These are phyloP conservation scores for Blennius ocellaris DNA, from an alignment of 2,113 vertebrate species.

Conservation along the genomic window DNA sequence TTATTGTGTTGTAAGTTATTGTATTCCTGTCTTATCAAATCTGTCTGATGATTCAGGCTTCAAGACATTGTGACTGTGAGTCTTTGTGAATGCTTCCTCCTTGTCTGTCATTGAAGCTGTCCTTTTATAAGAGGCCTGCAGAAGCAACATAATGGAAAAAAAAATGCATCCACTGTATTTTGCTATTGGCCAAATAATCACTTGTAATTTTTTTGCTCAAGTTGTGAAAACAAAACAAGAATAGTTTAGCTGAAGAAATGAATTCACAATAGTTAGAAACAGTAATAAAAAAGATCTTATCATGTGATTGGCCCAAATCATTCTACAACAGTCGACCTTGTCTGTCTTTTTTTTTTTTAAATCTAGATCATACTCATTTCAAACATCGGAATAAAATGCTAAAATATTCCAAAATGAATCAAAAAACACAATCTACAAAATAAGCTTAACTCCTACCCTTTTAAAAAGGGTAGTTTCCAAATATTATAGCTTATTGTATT, in stretches of 20 bases:
- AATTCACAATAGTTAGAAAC: not conserved
- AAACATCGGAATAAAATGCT: no score
- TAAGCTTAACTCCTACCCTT: no score
- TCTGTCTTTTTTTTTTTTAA: no score
- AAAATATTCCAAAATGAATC: no score
- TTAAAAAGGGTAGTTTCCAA: no score
- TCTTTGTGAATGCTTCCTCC: not conserved
- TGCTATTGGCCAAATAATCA: not conserved
- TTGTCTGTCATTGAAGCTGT: constrained; percentile 6
- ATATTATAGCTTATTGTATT: no score
- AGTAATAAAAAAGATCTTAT: not conserved
- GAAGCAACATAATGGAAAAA: not conserved
- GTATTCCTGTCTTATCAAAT: not conserved
- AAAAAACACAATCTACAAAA: no score
- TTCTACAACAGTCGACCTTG: no score
- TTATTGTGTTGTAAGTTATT: not conserved
- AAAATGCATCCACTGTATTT: not conserved
- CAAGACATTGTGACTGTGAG: not conserved
- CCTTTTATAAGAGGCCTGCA: not conserved
- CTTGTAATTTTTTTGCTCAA: no score
- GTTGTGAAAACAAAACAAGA: not conserved
- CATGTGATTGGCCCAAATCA: not conserved
- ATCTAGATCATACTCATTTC: no score
- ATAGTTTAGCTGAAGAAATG: not conserved
- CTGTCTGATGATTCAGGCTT: not conserved